Percentiles rank a stretch among this genome's conserved stretches.
Evolutionary conservation across 2,888 invertebrate genomes (phyloP).

Genomic region (Pyrrhosoma nymphula): DNA sequence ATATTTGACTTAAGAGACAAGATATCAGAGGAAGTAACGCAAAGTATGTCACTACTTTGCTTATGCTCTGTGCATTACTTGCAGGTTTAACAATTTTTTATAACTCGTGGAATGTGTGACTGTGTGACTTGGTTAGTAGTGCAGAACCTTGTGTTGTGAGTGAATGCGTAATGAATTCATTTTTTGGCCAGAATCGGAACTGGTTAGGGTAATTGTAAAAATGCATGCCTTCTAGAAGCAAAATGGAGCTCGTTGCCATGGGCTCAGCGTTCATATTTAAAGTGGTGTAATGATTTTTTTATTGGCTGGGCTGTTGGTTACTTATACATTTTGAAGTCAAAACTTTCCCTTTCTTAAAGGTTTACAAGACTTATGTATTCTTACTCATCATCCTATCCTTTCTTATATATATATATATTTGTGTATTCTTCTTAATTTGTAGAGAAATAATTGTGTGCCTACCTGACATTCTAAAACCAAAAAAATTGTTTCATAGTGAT

Average conservation of each 20-base stretch:
- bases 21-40: conserved; percentile 28
- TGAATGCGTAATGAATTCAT: conserved; percentile 20
- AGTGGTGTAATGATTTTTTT: conserved; percentile 47
- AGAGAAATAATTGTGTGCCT: background rate
- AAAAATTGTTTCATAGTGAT: background rate
- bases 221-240: background rate
- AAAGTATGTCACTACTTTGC: conserved; percentile 25
- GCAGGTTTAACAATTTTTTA: conserved; percentile 8
- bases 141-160: conserved; percentile 22
- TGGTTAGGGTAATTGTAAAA: conserved; percentile 28
- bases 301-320: background rate
- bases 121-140: conserved; percentile 41
- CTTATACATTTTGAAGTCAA: background rate
- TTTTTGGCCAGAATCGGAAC: conserved; percentile 20
- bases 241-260: background rate
- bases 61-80: conserved; percentile 32
- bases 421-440: background rate
- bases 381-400: background rate
- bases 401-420: background rate
- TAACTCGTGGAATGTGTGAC: background rate
- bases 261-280: conserved; percentile 40
- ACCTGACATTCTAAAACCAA: background rate
- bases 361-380: background rate
- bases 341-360: background rate
- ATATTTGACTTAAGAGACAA: background rate